These are phyloP conservation scores for Zaprionus tsacasi DNA, from an alignment of 1,140 invertebrate species.

Conservation along the genomic window DNA sequence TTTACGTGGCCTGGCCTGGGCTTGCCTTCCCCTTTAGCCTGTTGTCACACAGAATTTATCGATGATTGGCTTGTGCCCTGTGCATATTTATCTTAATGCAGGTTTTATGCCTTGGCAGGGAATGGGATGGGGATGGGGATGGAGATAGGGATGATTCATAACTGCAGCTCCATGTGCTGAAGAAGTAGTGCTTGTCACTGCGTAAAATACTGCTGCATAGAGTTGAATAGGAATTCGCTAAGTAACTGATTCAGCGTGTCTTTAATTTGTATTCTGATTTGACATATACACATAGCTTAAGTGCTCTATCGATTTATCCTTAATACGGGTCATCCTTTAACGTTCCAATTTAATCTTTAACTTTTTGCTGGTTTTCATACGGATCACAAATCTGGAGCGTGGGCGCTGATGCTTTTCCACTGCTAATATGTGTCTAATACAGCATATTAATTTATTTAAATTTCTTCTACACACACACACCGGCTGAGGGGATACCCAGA, in stretches of 20 bases:
- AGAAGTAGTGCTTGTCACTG: constrained; percentile 47
- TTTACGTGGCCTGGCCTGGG: constrained; percentile 42
- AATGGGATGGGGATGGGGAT: not conserved
- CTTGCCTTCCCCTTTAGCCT: constrained; percentile 26
- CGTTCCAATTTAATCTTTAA: constrained; percentile 68
- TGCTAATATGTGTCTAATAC: constrained; percentile 79
- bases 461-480: constrained; percentile 38
- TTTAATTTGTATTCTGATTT: too few relatives aligned
- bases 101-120: constrained; percentile 44
- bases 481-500: constrained; percentile 8
- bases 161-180: constrained; percentile 66
- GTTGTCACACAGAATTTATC: constrained; percentile 75
- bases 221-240: not conserved
- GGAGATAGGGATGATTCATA: constrained; percentile 33
- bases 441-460: constrained; percentile 80
- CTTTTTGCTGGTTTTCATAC: constrained; percentile 67
- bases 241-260: too few relatives aligned
- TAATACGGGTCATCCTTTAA: too few relatives aligned
- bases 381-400: constrained; percentile 42
- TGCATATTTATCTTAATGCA: constrained; percentile 74
- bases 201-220: constrained; percentile 68
- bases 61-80: constrained; percentile 71
- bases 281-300: too few relatives aligned
- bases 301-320: too few relatives aligned
- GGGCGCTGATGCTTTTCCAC: constrained; percentile 21